Base-by-base conservation (phyloP, 2,113 vertebrate species). In the Trogon melanurus region DNA sequence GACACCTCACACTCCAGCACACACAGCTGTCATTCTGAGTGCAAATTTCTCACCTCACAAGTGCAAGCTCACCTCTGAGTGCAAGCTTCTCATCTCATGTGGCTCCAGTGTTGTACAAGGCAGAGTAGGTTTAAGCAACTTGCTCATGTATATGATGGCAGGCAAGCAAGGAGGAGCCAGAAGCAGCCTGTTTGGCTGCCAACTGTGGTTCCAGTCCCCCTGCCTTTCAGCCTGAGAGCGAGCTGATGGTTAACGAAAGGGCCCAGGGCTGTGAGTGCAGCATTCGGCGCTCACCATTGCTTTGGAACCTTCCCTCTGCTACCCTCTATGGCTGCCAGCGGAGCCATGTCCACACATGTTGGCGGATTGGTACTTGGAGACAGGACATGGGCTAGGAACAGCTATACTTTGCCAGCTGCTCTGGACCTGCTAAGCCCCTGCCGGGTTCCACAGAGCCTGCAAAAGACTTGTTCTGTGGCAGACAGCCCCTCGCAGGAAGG, bases 71-170 rank as follows among this genome's bases (percentile, higher is more conserved):
- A 36, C 36, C 36, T 32, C n/a, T 5, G 48, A 32, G 41, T 41
- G 41, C 47, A 5, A 18, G 16, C 32, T 16, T 16, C 48, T 58
- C 56, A 5, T 19, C 27, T 45, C 32, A 2, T 3, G 15, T 3
- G 14, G 16, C 48, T 17, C 16, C 58, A 22, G 41, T 6, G 13
- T 45, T 1, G 47, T 7, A 16, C 41, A 2, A 3, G 7, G 22
- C 2, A 13, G 11, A 13, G 32, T 1, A 30, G 50, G 19, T 18
- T 26, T 16, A 6, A 38, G 47, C 26, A 13, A 34, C 19, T 7
- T 10, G 12, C 16, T 17, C 2, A 8, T 13, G 4, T 18, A 30
- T n/a, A 8, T 4, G 12, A 5, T 16, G 10, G 47, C 34, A 9
- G 38, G 70, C 48, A 19, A 29, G 50, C 14, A 26, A 20, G 9